Evolutionary conservation across 2,797 vertebrate genomes (phyloP), one percentile per base, ranked within the genome.

Genomic region (Oreochromis mossambicus): DNA sequence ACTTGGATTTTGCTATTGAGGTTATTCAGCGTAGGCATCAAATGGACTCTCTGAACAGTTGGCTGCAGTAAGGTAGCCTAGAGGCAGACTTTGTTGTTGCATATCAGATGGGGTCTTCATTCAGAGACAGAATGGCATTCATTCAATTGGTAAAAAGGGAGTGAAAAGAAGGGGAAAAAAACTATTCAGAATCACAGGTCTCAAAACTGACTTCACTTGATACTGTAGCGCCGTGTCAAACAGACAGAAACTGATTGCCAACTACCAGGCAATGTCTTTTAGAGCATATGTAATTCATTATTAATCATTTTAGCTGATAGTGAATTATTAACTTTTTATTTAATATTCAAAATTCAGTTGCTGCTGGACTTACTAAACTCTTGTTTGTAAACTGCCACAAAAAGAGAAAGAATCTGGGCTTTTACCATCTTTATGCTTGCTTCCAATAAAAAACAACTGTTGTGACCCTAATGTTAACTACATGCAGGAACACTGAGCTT

Each of bases 131-230:
- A 73, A 78, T 83, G 43, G 83, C 81, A 61, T 91, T 92, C 84
- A 92, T 75, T 90, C 86, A 89, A 8, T 32, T 79, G 12, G 84
- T 88, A 88, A 94, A 88, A 94, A 91, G 88, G 84, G 82, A 89
- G 78, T 85, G 78, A 86, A 84, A 56, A 48, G 54, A 81, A 79
- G 15, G 8, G 32, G 46, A 86, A 50, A 80, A 83, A 52, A 12
- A 68, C 58, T 58, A 55, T 86, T 84, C 43, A 85, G 81, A 92
- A 90, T 86, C 81, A 82, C 46, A 83, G 79, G 68, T 91, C 89
- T 88, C 26, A 77, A 89, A 90, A 79, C 87, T 79, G 43, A 58
- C 51, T 66, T 86, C 79, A 85, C 79, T 63, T 80, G 55, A 87
- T 76, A 83, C 41, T 29, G 79, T 56, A 76, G 68, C 66, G 55